phyloP scores from a whole-genome alignment of 1,140 invertebrate species.

The Magallana angulata region DNA sequence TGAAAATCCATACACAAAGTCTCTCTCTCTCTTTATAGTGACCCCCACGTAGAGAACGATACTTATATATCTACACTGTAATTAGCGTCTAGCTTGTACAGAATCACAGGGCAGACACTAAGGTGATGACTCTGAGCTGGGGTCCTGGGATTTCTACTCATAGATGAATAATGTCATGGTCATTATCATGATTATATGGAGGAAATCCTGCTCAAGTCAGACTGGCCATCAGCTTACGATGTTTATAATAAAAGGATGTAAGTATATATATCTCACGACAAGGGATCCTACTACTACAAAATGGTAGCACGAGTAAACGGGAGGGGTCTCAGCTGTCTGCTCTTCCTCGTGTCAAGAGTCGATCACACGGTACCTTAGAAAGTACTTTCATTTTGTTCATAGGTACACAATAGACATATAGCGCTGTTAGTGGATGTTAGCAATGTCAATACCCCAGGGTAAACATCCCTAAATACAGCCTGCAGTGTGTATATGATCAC shows the following conservation, averaged over 20 bases:
- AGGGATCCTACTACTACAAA: background rate
- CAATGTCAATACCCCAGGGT: background rate
- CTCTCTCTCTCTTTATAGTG: no score
- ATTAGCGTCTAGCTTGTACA: no score
- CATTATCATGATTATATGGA: background rate
- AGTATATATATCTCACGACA: background rate
- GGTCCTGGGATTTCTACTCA: no score
- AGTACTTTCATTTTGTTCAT: background rate
- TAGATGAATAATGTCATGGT: background rate
- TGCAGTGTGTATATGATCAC: background rate
- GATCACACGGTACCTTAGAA: background rate
- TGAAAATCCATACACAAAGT: no score
- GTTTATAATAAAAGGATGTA: background rate
- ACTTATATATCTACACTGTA: no score
- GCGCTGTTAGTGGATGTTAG: background rate
- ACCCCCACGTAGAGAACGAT: no score
- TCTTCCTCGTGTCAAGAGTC: background rate
- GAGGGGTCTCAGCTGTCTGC: background rate
- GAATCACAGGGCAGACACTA: no score
- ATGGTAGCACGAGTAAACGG: background rate
- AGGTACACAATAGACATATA: background rate
- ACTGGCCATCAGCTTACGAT: background rate
- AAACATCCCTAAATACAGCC: slow-evolving; percentile 1
- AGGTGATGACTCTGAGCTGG: no score
- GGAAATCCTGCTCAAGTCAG: slow-evolving; percentile 7